phyloP scores from a whole-genome alignment of 1,140 invertebrate genomes.

The Drosophila ogumai region DNA sequence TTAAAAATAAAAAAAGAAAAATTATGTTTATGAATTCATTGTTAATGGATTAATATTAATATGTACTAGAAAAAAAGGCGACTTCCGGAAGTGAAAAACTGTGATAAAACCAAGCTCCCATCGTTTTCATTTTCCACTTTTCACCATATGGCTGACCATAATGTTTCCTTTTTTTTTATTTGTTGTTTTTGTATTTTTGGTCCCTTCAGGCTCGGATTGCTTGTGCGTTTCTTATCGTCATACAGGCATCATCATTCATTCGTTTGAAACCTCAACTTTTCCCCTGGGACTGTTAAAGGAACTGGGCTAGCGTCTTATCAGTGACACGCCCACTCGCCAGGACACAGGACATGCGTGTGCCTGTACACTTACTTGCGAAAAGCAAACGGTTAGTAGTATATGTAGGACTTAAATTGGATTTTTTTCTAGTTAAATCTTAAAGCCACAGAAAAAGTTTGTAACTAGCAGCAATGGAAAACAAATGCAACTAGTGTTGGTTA shows the following conservation, averaged over 20 bases:
- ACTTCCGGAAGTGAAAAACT: constrained; percentile 6
- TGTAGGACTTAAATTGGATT: not conserved
- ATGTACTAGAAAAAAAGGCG: not conserved
- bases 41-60: not conserved
- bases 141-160: constrained; percentile 24
- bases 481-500: no score
- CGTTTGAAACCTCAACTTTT: constrained; percentile 18
- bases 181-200: not conserved
- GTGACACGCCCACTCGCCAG: constrained; percentile 24
- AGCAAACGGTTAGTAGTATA: constrained; percentile 3
- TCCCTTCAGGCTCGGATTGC: constrained; percentile 29
- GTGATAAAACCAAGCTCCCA: constrained; percentile 9
- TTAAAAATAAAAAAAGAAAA: not conserved
- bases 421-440: not conserved
- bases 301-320: constrained; percentile 22
- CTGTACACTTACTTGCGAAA: not conserved
- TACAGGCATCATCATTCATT: constrained; percentile 33
- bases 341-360: constrained; percentile 5
- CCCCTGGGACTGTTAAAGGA: constrained; percentile 5
- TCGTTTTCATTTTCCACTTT: constrained; percentile 6
- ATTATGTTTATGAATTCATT: not conserved
- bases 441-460: not conserved
- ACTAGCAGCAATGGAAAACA: not conserved
- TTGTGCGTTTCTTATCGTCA: constrained; percentile 19
- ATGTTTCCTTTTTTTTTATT: not conserved